Conservation (phyloP, 1,140 invertebrate species). For the Chelonus insularis region DNA sequence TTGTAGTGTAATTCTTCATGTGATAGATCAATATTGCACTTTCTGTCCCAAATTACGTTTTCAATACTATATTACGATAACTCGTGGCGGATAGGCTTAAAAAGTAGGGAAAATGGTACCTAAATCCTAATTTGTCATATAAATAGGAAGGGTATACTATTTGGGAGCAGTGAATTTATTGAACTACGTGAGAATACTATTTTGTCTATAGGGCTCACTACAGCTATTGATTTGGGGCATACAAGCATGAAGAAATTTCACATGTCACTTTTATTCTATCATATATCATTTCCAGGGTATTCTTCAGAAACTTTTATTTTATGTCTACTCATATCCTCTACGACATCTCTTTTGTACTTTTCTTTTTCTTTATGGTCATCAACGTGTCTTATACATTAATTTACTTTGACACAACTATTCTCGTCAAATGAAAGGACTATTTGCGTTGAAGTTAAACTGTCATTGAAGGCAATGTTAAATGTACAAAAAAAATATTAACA, state of each 20-base stretch:
- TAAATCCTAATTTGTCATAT: too few relatives aligned
- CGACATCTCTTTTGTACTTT: neutral
- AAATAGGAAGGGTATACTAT: too few relatives aligned
- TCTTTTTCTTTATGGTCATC: neutral
- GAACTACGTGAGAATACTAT: neutral
- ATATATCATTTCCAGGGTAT: neutral
- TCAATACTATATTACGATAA: slow-evolving; percentile 23
- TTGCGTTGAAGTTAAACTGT: too few relatives aligned
- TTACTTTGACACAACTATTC: neutral
- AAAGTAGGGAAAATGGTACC: neutral
- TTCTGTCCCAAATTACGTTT: slow-evolving; percentile 1
- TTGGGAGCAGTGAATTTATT: neutral
- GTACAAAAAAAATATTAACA: neutral
- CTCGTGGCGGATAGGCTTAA: slow-evolving; percentile 28
- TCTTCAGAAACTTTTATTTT: neutral
- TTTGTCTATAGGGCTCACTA: neutral
- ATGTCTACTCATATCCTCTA: slow-evolving; percentile 12
- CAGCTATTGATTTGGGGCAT: neutral
- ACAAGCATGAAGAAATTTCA: slow-evolving; percentile 8
- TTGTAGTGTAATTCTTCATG: neutral
- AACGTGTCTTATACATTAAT: neutral
- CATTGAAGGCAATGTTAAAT: too few relatives aligned
- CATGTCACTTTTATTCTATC: neutral
- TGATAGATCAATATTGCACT: neutral
- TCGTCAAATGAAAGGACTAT: too few relatives aligned